Evolutionary conservation across 2,113 vertebrate species (phyloP).

Genomic region (Seriola rivoliana): DNA sequence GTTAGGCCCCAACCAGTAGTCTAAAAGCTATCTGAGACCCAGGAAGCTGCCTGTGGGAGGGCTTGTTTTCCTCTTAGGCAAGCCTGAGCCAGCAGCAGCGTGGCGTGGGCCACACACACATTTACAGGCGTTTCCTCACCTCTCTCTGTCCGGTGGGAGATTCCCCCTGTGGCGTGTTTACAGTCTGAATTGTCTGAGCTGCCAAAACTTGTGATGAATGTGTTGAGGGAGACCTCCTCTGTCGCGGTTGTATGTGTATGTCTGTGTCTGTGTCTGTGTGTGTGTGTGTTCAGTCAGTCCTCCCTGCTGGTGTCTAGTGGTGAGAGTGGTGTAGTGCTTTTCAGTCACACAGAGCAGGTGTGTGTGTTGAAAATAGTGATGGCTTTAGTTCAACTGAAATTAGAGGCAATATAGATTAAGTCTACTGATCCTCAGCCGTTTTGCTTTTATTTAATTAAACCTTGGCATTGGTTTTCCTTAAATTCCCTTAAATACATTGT

Average conservation of each 20-base stretch:
- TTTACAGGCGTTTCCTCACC: slow-evolving; percentile 30
- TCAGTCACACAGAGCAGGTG: slow-evolving; percentile 7
- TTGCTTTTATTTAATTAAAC: slow-evolving; percentile 19
- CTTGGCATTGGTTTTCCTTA: slow-evolving; percentile 6
- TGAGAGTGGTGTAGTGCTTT: background rate
- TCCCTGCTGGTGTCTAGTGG: slow-evolving; percentile 11
- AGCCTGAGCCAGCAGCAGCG: slow-evolving; percentile 17
- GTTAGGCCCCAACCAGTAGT: background rate
- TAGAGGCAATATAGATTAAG: background rate
- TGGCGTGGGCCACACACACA: background rate
- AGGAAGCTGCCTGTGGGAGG: slow-evolving; percentile 22
- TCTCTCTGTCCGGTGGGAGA: slow-evolving; percentile 40
- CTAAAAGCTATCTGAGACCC: background rate
- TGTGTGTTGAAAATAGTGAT: background rate
- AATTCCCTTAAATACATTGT: background rate
- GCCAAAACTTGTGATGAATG: slow-evolving; percentile 72
- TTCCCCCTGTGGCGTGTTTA: slow-evolving; percentile 68
- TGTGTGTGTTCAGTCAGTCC: slow-evolving; percentile 3
- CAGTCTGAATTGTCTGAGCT: slow-evolving; percentile 70
- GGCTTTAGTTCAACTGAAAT: background rate
- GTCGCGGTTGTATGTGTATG: background rate
- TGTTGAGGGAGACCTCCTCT: slow-evolving; percentile 49
- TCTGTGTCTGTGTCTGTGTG: slow-evolving; percentile 11
- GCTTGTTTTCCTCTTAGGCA: slow-evolving; percentile 6
- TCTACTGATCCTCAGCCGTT: slow-evolving; percentile 1